phyloP scores from a whole-genome alignment of 2,113 vertebrate species.

The Eolophus roseicapilla region DNA sequence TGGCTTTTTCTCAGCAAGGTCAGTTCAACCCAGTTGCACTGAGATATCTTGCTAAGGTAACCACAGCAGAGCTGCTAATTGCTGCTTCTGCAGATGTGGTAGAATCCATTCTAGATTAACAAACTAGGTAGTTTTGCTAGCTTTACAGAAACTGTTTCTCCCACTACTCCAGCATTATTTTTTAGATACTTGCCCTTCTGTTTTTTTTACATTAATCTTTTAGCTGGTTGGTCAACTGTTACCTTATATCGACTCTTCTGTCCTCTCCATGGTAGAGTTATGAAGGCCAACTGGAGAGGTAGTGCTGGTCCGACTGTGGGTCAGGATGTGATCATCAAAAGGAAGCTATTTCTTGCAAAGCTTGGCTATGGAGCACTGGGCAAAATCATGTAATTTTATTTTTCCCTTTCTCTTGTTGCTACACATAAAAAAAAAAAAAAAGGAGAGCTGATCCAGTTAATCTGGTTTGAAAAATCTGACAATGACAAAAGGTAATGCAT shows the following conservation, averaged over 20 bases:
- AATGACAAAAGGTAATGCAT: background rate
- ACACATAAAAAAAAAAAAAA: background rate
- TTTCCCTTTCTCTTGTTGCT: background rate
- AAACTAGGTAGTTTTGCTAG: background rate
- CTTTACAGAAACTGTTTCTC: background rate
- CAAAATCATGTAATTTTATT: background rate
- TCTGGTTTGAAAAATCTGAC: background rate
- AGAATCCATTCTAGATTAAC: background rate
- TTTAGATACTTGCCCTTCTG: background rate
- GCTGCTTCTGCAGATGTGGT: background rate
- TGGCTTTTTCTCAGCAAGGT: background rate
- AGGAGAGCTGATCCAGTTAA: background rate
- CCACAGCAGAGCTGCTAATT: background rate
- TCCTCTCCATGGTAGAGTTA: background rate
- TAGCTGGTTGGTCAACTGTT: background rate
- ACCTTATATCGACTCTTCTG: background rate
- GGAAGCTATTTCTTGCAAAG: background rate
- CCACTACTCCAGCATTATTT: background rate
- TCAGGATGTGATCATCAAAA: background rate
- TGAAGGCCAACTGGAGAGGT: background rate
- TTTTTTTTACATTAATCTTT: background rate
- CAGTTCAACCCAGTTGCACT: fast-evolving
- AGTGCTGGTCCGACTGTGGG: background rate
- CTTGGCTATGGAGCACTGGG: background rate
- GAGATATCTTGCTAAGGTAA: background rate